Percentiles rank a stretch among this genome's conserved stretches.
Conservation (phyloP, 2,113 vertebrate species). For the Myotis brandtii region DNA sequence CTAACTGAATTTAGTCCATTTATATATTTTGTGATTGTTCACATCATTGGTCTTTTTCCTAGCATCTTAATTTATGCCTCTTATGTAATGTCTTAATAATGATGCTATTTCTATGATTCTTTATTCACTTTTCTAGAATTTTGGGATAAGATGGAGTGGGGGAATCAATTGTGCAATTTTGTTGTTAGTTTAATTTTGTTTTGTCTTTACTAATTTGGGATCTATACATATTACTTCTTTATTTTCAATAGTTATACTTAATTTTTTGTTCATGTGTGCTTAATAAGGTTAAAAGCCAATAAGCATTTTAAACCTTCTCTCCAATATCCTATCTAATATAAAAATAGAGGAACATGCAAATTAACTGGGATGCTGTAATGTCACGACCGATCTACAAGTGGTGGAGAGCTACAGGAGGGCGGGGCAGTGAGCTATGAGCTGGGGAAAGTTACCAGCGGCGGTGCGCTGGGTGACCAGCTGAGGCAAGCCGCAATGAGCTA, state of each 20-base stretch:
- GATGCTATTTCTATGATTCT: background rate
- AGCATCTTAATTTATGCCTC: background rate
- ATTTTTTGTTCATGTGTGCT: background rate
- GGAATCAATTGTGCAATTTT: background rate
- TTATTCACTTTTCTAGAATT: background rate
- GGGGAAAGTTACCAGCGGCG: no score
- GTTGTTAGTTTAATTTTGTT: background rate
- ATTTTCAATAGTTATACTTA: background rate
- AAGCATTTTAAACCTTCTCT: background rate
- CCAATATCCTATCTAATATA: no score
- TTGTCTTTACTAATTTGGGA: background rate
- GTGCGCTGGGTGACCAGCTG: no score
- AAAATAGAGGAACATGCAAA: no score
- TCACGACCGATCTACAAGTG: no score
- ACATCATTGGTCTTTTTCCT: background rate
- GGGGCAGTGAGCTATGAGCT: no score
- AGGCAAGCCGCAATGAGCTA: no score
- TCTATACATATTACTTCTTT: background rate
- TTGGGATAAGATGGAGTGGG: background rate
- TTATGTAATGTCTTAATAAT: background rate
- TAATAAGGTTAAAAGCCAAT: background rate
- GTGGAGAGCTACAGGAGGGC: no score
- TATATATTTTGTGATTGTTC: background rate
- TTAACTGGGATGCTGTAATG: no score
- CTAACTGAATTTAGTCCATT: background rate